Conservation (phyloP, 2,113 vertebrate species). For the Vombatus ursinus region DNA sequence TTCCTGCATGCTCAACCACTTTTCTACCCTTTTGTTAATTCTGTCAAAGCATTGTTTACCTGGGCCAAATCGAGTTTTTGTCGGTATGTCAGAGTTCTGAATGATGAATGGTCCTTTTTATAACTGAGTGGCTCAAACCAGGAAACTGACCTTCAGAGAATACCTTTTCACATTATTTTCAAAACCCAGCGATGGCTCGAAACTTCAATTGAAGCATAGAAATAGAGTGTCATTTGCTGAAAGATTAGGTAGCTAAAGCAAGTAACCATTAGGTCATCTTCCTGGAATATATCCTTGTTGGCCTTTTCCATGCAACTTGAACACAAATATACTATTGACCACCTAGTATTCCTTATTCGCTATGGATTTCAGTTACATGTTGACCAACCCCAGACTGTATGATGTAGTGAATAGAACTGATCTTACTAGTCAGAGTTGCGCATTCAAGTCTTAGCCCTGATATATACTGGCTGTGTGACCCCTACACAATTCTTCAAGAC, state of each 20-base stretch:
- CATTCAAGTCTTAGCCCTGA: neutral
- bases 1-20: neutral
- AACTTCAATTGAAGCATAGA: neutral
- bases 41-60: neutral
- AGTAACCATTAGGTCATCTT: neutral
- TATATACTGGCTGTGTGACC: neutral
- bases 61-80: neutral
- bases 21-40: neutral
- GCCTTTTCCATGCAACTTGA: neutral
- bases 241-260: neutral
- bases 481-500: neutral
- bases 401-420: neutral
- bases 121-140: neutral
- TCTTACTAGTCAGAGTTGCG: neutral
- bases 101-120: constrained; percentile 6
- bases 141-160: neutral
- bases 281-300: neutral
- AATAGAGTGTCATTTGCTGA: neutral
- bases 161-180: neutral
- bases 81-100: neutral
- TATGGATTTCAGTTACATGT: neutral
- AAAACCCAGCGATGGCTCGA: neutral
- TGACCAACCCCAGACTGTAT: neutral
- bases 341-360: neutral
- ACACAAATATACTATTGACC: neutral